phyloP scores from a whole-genome alignment of 2,888 invertebrate species.

The Lysandra coridon region DNA sequence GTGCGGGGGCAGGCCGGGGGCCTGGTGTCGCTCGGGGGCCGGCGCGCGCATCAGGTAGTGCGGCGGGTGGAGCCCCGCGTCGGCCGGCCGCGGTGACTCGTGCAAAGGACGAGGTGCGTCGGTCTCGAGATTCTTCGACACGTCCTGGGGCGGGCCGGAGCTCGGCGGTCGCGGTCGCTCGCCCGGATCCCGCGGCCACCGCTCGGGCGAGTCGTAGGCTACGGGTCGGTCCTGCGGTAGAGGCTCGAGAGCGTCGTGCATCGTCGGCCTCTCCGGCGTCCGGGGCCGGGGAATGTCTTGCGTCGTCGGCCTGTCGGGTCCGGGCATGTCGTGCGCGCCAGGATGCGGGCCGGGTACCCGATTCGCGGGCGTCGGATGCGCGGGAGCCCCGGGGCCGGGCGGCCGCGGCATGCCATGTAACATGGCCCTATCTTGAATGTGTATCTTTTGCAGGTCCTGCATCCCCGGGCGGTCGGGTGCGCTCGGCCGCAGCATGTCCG shows the following conservation, averaged over 20 bases:
- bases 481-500: slow-evolving; percentile 17
- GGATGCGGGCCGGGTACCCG: slow-evolving; percentile 35
- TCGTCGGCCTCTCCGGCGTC: slow-evolving; percentile 29
- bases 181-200: slow-evolving; percentile 31
- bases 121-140: neutral
- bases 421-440: slow-evolving; percentile 33
- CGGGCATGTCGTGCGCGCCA: slow-evolving; percentile 37
- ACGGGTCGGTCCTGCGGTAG: slow-evolving; percentile 29
- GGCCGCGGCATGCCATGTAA: slow-evolving; percentile 37
- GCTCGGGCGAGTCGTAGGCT: slow-evolving; percentile 33
- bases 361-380: slow-evolving; percentile 30
- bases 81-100: slow-evolving; percentile 33
- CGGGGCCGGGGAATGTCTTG: slow-evolving; percentile 32
- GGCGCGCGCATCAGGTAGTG: slow-evolving; percentile 36
- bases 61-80: slow-evolving; percentile 37
- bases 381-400: slow-evolving; percentile 36
- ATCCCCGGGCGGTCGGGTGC: slow-evolving; percentile 11
- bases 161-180: slow-evolving; percentile 35
- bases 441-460: slow-evolving; percentile 25
- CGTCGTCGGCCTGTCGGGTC: slow-evolving; percentile 33
- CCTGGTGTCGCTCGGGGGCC: slow-evolving; percentile 34
- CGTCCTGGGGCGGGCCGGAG: slow-evolving; percentile 38
- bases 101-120: slow-evolving; percentile 31
- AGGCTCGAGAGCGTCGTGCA: slow-evolving; percentile 34
- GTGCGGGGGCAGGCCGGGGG: slow-evolving; percentile 42